Base-by-base conservation (phyloP, 2,797 vertebrate genomes). In the Distichodus sexfasciatus region DNA sequence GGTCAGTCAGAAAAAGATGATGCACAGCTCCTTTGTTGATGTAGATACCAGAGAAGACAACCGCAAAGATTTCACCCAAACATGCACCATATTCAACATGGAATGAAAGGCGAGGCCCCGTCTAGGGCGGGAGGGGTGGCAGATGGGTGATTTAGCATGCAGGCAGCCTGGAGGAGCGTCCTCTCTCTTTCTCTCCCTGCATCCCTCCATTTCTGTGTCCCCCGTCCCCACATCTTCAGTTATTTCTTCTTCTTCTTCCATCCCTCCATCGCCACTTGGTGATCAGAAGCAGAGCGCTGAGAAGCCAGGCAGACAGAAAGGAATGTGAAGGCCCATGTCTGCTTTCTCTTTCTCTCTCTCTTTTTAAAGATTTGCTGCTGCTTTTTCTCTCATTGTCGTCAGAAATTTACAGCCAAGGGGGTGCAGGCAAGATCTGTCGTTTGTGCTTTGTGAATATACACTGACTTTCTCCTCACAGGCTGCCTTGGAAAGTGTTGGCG, bases 81-180 rank as follows among this genome's bases (percentile, higher is more conserved):
- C 19, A 36, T 33, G 55, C 50, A 71, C 17, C 47, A 48, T 46
- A 53, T 15, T 57, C n/a, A 41, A 59, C 38, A 28, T 12, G 8
- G 35, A 41, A 31, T 6, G 14, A 11, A 61, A 28, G 19, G 24
- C 9, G 31, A 9, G 1, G 14, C 26, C 11, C 8, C 6, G n/a
- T 33, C 28, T 48, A 68, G 57, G 72, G 29, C 21, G 38, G 15
- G 11, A 43, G 66, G 40, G 41, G 43, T 65, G 61, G 69, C 75
- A 75, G 73, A 72, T 77, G 78, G 69, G 46, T 75, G 72, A 75
- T 75, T 70, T 70, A 67, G 57, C 50, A 73, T 75, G 78, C 78
- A 80, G 47, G 66, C 29, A 70, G 72, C 78, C 75, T 70, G 46
- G 60, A 77, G 75, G 68, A 66, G 44, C 35, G 21, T 40, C 47